Base-by-base conservation (phyloP, 2,797 vertebrate species). In the Enteromius fasciolatus region DNA sequence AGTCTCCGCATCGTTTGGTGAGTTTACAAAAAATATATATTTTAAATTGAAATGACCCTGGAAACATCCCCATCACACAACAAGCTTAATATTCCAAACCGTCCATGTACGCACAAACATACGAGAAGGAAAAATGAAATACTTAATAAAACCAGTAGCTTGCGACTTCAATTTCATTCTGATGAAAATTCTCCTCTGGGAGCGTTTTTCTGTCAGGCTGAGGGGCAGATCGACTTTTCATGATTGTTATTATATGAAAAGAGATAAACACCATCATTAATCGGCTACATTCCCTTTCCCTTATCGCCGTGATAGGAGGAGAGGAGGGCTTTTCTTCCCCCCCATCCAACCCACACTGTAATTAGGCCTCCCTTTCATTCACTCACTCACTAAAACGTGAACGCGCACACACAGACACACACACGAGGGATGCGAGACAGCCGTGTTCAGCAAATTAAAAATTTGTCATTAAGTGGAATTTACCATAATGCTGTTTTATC, bases 401-500 rank as follows among this genome's bases (percentile, higher is more conserved):
- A 69, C 74, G 5, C 48, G 41, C 84, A 52, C 70, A 57, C 50
- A 76, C 63, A 75, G 44, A 70, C 66, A 79, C 83, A 80, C 80
- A 39, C 76, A 78, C 64, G 46, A 52, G 76, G 82, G 59, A 54
- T 39, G 83, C 48, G 5, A 41, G 78, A 80, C 78, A 95, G 95
- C 96, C 94, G 94, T 97, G 97, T 97, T 97, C 94, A 94, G 95
- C 95, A 98, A 99, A 98, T 98, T 97, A 98, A 98, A 98, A 97
- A 97, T 96, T 95, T 97, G 97, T 98, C 97, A 98, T 98, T 97
- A 98, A 99, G 97, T 97, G 95, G 97, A 98, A 97, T 98, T 98
- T 97, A 97, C 95, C 96, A 97, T 98, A 98, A 98, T 98, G 97
- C 97, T 95, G 96, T 98, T 98, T 98, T 99, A 99, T 98, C 97